phyloP scores from a whole-genome alignment of 2,888 invertebrate species.

The Choristoneura rosaceana region DNA sequence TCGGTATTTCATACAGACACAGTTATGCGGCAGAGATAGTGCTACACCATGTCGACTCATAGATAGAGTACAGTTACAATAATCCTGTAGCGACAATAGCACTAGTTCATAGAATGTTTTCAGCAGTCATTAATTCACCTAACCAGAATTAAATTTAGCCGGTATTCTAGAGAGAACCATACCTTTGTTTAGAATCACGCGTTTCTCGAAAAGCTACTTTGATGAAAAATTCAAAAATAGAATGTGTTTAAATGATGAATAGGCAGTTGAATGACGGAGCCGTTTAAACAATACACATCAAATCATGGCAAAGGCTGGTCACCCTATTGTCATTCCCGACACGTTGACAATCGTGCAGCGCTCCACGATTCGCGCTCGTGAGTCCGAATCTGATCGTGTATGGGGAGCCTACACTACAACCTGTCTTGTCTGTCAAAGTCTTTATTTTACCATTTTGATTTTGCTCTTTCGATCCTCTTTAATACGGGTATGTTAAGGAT shows the following conservation, averaged over 20 bases:
- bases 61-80: too few relatives aligned
- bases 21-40: too few relatives aligned
- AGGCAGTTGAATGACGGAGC: constrained; percentile 37
- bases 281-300: constrained; percentile 49
- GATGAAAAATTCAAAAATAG: too few relatives aligned
- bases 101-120: too few relatives aligned
- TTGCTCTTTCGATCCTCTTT: constrained; percentile 23
- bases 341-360: constrained; percentile 54
- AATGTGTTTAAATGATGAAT: not conserved
- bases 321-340: constrained; percentile 55
- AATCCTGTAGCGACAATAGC: too few relatives aligned
- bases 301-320: constrained; percentile 53
- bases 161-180: too few relatives aligned
- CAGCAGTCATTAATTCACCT: too few relatives aligned
- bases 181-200: too few relatives aligned
- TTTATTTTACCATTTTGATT: constrained; percentile 29
- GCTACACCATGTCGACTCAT: too few relatives aligned
- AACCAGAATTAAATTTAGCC: too few relatives aligned
- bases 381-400: constrained; percentile 49
- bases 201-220: too few relatives aligned
- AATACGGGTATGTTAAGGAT: constrained; percentile 22
- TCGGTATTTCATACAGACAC: too few relatives aligned
- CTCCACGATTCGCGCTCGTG: constrained; percentile 51
- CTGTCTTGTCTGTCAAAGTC: constrained; percentile 50
- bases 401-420: constrained; percentile 49